Evolutionary conservation across 2,888 invertebrate genomes (phyloP), one percentile per base, ranked within the genome.

Genomic region (Poecilus cupreus): DNA sequence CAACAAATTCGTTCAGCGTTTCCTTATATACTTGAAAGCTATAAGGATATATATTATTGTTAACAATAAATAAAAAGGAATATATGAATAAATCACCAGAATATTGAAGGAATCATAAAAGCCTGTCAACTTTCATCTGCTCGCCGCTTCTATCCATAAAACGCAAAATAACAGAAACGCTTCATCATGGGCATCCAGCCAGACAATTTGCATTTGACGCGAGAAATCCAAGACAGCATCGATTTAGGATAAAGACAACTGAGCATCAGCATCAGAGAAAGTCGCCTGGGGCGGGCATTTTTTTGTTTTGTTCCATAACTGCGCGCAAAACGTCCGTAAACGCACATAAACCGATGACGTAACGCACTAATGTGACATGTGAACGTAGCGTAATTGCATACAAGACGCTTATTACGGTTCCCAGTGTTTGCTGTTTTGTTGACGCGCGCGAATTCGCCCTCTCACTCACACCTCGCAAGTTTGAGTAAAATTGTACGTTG

Each of bases 301-400:
- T 68, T 72, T 72, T 11, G 5, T 72, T 72, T 72, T 72, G 20
- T 72, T 72, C 64, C 64, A 68, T 68, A 74, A 72, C 32, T 13
- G 24, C 49, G 72, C 43, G 72, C 72, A 72, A 74, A 74, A 74
- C 74, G 49, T 74, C 51, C 39, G 74, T 51, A 74, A 74, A 74
- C 26, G 51, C 13, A 74, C 32, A 68, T 68, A 68, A 74, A 74
- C 46, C 16, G 18, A 24, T 74, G 74, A 74, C 26, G 74, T 74
- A 74, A 74, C 51, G 18, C 32, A 26, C 74, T 74, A 74, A 74
- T 74, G 74, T 74, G 74, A 74, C 74, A 49, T 74, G 74, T 51
- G 74, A 74, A 51, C 51, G 51, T 13, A 74, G 32, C 18, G 24
- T 49, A 74, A 74, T 51, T 74, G 24, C 74, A 24, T 74, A 51